A percentile compares a stretch with the other conserved stretches of the same genome.
Evolutionary conservation across 2,888 invertebrate genomes (phyloP).

Genomic region (Barypeithes pellucidus): DNA sequence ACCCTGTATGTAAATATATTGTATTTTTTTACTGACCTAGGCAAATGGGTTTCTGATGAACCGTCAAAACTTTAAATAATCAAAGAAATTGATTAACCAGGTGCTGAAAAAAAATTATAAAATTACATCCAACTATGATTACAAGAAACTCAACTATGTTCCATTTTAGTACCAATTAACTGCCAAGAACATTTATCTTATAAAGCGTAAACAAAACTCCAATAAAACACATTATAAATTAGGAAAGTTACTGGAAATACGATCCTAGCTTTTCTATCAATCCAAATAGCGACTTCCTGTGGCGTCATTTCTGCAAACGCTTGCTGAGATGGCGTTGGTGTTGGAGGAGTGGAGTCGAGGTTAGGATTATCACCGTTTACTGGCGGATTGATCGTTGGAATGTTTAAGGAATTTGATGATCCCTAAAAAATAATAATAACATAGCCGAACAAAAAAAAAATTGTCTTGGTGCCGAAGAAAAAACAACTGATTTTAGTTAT

Average conservation of each 20-base stretch:
- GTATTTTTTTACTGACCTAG: too few species aligned
- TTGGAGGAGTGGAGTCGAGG: conserved; percentile 33
- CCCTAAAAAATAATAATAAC: conserved; percentile 42
- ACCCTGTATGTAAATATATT: too few species aligned
- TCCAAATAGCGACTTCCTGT: conserved; percentile 91
- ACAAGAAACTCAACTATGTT: too few species aligned
- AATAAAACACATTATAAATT: conserved; percentile 79
- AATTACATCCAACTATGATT: too few species aligned
- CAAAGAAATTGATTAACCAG: too few species aligned
- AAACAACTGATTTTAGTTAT: too few species aligned
- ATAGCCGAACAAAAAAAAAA: too few species aligned
- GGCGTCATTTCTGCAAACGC: conserved; percentile 89
- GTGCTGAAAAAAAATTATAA: too few species aligned
- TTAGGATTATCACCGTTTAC: conserved; percentile 71
- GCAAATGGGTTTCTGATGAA: too few species aligned
- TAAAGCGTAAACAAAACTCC: conserved; percentile 67
- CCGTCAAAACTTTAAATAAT: too few species aligned
- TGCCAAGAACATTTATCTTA: conserved; percentile 47
- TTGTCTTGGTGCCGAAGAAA: too few species aligned
- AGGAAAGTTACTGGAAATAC: conserved; percentile 85
- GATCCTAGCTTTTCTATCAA: conserved; percentile 84
- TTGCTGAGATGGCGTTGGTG: conserved; percentile 66
- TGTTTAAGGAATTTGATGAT: conserved; percentile 75
- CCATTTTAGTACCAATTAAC: too few species aligned
- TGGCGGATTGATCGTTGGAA: conserved; percentile 81